Conservation (phyloP, 1,140 invertebrate species). For the Bicyclus anynana region DNA sequence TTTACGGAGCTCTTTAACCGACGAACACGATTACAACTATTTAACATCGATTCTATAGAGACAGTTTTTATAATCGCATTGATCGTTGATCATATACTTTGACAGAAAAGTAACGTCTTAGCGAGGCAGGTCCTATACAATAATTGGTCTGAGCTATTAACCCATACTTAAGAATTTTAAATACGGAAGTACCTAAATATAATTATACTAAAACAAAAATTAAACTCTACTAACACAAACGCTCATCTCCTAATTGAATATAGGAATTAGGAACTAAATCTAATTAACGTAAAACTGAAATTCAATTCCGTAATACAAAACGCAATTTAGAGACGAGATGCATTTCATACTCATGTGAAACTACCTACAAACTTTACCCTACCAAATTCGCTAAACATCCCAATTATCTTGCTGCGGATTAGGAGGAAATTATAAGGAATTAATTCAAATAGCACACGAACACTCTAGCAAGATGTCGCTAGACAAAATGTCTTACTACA, state of each 20-base stretch:
- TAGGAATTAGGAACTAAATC: neutral
- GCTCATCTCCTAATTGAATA: neutral
- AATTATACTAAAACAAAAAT: neutral
- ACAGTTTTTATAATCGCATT: no score
- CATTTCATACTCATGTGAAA: neutral
- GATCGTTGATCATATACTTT: no score
- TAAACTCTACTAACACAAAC: neutral
- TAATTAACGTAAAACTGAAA: neutral
- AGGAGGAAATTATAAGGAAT: neutral
- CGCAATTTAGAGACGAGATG: neutral
- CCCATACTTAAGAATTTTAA: neutral
- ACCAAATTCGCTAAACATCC: neutral
- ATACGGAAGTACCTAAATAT: neutral
- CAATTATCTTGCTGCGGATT: conserved; percentile 1
- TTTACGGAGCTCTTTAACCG: no score
- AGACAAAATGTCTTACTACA: neutral
- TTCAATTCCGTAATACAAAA: neutral
- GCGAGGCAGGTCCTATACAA: no score
- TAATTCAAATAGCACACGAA: neutral
- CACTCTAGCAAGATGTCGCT: neutral
- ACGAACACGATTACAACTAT: no score
- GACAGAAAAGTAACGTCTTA: no score
- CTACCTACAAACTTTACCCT: neutral
- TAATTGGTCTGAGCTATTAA: no score
- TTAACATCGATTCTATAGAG: no score